Percentiles rank a stretch among this genome's conserved stretches.
phyloP scores from a whole-genome alignment of 1,140 invertebrate species.

The Globodera rostochiensis region DNA sequence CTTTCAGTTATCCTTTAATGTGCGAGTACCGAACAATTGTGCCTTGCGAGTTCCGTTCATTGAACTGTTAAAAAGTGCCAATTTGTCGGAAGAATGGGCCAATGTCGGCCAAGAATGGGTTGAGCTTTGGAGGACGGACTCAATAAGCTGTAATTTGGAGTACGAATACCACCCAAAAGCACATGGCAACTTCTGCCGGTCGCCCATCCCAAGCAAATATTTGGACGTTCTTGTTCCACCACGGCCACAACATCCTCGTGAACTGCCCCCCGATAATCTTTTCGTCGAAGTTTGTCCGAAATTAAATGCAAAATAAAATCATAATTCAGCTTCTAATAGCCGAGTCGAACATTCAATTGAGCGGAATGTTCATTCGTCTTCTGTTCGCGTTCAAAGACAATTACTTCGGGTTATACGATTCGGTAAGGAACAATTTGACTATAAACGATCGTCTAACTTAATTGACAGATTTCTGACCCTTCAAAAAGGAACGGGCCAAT shows the following conservation, averaged over 20 bases:
- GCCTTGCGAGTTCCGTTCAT: background rate
- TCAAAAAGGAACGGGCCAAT: slow-evolving; percentile 42
- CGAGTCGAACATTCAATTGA: slow-evolving; percentile 52
- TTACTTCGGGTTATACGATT: slow-evolving; percentile 61
- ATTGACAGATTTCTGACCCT: slow-evolving; percentile 48
- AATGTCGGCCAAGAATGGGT: slow-evolving; percentile 42
- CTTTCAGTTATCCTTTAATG: slow-evolving; percentile 3
- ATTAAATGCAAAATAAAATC: background rate
- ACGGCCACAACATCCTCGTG: slow-evolving; percentile 18
- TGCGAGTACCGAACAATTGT: background rate
- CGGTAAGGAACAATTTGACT: slow-evolving; percentile 29
- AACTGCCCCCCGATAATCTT: slow-evolving; percentile 42
- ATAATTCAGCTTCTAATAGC: slow-evolving; percentile 39
- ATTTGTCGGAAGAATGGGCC: background rate
- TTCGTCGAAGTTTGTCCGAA: slow-evolving; percentile 13
- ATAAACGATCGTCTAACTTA: background rate
- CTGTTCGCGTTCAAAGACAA: slow-evolving; percentile 61
- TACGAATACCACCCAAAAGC: slow-evolving; percentile 55
- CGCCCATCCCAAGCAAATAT: slow-evolving; percentile 46
- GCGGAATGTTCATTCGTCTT: slow-evolving; percentile 53
- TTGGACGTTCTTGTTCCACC: slow-evolving; percentile 38
- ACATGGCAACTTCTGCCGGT: slow-evolving; percentile 21
- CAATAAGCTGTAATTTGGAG: slow-evolving; percentile 47
- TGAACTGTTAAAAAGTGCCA: background rate
- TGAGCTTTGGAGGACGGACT: slow-evolving; percentile 59